A percentile compares a stretch with the other conserved stretches of the same genome.
Evolutionary conservation across 2,888 invertebrate species (phyloP).

Genomic region (Nymphalis polychloros): DNA sequence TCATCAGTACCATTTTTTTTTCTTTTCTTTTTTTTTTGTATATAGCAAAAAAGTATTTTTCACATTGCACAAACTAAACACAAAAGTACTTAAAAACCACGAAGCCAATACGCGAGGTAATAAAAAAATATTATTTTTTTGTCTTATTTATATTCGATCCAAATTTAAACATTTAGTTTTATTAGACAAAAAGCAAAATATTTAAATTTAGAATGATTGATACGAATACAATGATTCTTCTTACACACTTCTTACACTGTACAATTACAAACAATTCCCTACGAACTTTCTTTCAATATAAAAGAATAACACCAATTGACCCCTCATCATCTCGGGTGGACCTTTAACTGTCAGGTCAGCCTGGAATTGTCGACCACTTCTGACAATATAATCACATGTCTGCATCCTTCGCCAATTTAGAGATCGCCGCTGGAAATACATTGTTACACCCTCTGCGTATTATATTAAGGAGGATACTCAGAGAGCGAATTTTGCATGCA

Average conservation of each 20-base stretch:
- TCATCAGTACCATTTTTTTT: too few relatives aligned
- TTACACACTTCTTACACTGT: too few relatives aligned
- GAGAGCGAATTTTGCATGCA: neutral
- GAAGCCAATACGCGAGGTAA: too few relatives aligned
- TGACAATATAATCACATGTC: slow-evolving; percentile 22
- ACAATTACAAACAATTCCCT: neutral
- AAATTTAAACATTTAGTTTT: too few relatives aligned
- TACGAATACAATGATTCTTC: neutral
- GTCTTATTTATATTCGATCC: too few relatives aligned
- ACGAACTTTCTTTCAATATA: slow-evolving; percentile 10
- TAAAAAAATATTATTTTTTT: too few relatives aligned
- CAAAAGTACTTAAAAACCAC: too few relatives aligned
- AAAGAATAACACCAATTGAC: slow-evolving; percentile 20
- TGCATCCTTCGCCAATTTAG: slow-evolving; percentile 24
- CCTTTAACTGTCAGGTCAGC: slow-evolving; percentile 26
- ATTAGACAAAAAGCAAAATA: too few relatives aligned
- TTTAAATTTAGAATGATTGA: neutral
- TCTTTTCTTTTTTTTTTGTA: too few relatives aligned
- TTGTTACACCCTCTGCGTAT: slow-evolving; percentile 5
- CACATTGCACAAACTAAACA: too few relatives aligned
- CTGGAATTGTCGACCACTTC: slow-evolving; percentile 28
- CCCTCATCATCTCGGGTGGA: slow-evolving; percentile 12
- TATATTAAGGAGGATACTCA: neutral
- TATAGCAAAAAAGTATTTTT: too few relatives aligned
- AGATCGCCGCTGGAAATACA: slow-evolving; percentile 9